Conservation (phyloP, 2,797 vertebrate genomes). For the Danio kyathit region DNA sequence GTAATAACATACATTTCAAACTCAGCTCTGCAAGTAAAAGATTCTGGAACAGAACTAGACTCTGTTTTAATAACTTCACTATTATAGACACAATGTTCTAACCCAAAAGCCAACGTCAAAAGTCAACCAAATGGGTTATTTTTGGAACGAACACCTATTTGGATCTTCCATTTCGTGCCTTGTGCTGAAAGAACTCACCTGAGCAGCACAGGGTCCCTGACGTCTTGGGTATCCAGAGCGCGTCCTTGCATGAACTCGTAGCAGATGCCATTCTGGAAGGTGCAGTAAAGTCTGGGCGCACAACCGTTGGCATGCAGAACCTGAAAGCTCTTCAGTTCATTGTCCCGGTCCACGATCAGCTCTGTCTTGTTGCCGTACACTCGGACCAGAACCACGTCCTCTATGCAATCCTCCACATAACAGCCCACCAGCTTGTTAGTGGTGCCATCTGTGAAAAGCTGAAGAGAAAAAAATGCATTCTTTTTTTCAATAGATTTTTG, state of each 20-base stretch:
- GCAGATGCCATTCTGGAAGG: conserved; percentile 96
- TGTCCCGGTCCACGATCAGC: conserved; percentile 94
- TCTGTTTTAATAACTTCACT: too few relatives aligned
- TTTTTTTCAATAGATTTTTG: too few relatives aligned
- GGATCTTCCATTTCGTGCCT: not conserved
- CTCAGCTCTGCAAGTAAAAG: too few relatives aligned
- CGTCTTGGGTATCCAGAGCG: conserved; percentile 89
- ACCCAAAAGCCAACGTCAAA: conserved; percentile 13
- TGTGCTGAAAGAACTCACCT: conserved; percentile 42
- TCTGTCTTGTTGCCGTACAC: conserved; percentile 95
- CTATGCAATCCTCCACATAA: conserved; percentile 86
- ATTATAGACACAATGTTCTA: not conserved
- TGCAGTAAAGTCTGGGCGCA: conserved; percentile 94
- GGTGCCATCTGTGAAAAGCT: conserved; percentile 95
- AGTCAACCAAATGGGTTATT: not conserved
- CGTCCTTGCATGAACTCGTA: conserved; percentile 94
- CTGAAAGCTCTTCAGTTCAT: conserved; percentile 95
- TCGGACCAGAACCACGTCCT: conserved; percentile 90
- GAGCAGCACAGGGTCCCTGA: conserved; percentile 84
- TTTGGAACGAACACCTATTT: conserved; percentile 11
- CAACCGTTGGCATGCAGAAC: conserved; percentile 93
- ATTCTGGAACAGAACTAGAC: too few relatives aligned
- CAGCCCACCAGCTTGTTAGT: conserved; percentile 97
- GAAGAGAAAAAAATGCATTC: too few relatives aligned
- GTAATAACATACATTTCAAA: too few relatives aligned